A percentile compares a stretch with the other conserved stretches of the same genome.
phyloP scores from a whole-genome alignment of 2,888 invertebrate genomes.

The Crioceris asparagi region DNA sequence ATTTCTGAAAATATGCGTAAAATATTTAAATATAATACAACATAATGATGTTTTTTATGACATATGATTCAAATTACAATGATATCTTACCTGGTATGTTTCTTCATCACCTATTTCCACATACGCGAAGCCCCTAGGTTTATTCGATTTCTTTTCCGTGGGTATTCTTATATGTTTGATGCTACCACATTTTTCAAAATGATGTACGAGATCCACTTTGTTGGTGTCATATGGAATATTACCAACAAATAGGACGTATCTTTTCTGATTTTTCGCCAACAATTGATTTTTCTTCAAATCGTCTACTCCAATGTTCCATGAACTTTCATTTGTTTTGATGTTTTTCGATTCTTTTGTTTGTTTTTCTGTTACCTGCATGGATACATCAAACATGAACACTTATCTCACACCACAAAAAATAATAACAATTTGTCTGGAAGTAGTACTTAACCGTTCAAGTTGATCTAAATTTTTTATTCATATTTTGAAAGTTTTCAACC shows the following conservation, averaged over 20 bases:
- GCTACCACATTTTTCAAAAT: slow-evolving; percentile 38
- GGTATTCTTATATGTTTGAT: slow-evolving; percentile 37
- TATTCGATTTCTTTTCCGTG: slow-evolving; percentile 26
- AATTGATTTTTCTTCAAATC: slow-evolving; percentile 17
- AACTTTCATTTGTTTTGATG: slow-evolving; percentile 5
- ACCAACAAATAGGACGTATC: slow-evolving; percentile 39
- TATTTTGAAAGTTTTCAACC: too few relatives aligned
- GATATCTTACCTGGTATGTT: slow-evolving; percentile 36
- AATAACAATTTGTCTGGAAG: too few relatives aligned
- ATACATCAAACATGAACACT: background rate
- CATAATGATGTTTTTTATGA: too few relatives aligned
- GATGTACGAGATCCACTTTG: slow-evolving; percentile 34
- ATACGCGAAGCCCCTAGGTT: slow-evolving; percentile 38
- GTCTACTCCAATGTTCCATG: slow-evolving; percentile 11
- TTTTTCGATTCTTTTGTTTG: background rate
- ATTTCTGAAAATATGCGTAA: slow-evolving; percentile 43
- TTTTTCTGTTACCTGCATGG: too few relatives aligned
- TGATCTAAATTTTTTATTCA: too few relatives aligned
- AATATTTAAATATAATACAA: too few relatives aligned
- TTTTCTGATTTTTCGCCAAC: slow-evolving; percentile 18
- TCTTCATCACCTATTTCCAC: slow-evolving; percentile 36
- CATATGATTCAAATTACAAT: too few relatives aligned
- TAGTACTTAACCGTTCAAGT: too few relatives aligned
- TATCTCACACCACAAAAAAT: background rate
- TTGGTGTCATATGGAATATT: slow-evolving; percentile 37